phyloP scores from a whole-genome alignment of 2,888 invertebrate genomes.

The Parthenolecanium corni region DNA sequence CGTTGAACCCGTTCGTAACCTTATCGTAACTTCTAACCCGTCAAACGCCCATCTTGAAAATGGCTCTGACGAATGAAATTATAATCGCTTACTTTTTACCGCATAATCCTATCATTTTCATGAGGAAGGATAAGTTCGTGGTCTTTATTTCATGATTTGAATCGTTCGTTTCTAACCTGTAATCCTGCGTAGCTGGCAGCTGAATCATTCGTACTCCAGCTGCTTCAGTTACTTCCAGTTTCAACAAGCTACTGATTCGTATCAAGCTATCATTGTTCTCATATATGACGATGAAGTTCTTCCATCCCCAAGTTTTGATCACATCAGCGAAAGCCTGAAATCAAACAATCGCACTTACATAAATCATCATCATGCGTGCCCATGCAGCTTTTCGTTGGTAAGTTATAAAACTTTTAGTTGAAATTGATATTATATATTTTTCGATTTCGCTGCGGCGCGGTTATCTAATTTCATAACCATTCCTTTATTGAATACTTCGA shows the following conservation, averaged over 20 bases:
- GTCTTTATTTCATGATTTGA: background rate
- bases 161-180: slow-evolving; percentile 17
- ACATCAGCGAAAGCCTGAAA: slow-evolving; percentile 66
- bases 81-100: too few relatives aligned
- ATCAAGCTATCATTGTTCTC: slow-evolving; percentile 48
- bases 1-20: too few relatives aligned
- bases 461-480: background rate
- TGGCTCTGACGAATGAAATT: too few relatives aligned
- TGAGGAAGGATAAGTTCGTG: too few relatives aligned
- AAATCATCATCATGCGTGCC: too few relatives aligned
- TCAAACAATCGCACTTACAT: slow-evolving; percentile 26
- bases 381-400: too few relatives aligned
- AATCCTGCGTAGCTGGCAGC: background rate
- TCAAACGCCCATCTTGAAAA: too few relatives aligned
- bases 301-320: slow-evolving; percentile 45
- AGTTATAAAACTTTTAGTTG: too few relatives aligned
- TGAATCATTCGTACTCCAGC: slow-evolving; percentile 16
- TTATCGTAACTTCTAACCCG: too few relatives aligned
- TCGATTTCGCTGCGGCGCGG: too few relatives aligned
- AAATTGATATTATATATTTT: too few relatives aligned
- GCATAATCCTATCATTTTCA: too few relatives aligned
- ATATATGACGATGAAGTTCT: slow-evolving; percentile 47
- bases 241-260: slow-evolving; percentile 45
- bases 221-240: slow-evolving; percentile 32
- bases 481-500: background rate